phyloP scores from a whole-genome alignment of 2,888 invertebrate species.

The Troides helena region DNA sequence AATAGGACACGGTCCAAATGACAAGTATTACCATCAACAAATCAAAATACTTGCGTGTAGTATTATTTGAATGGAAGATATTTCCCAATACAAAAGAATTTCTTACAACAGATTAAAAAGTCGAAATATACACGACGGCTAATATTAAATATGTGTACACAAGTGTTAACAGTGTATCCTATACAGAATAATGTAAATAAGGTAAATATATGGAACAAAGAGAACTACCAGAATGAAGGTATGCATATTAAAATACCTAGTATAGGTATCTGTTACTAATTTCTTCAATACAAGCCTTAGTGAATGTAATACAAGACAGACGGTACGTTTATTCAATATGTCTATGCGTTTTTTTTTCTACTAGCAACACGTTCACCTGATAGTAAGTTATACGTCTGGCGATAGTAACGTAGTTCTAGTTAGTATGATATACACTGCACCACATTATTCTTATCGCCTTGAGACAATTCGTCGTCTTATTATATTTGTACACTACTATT shows the following conservation, averaged over 20 bases:
- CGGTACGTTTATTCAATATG: no score
- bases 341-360: no score
- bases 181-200: slow-evolving; percentile 3
- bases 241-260: slow-evolving; percentile 16
- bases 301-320: background rate
- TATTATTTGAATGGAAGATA: background rate
- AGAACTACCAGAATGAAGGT: slow-evolving; percentile 7
- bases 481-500: no score
- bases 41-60: background rate
- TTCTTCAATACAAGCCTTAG: background rate
- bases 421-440: no score
- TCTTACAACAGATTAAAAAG: slow-evolving; percentile 4
- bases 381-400: no score
- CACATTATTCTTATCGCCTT: no score
- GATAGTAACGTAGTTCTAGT: no score
- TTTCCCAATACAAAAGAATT: slow-evolving; percentile 12
- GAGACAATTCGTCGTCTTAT: no score
- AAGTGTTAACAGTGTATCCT: slow-evolving; percentile 28
- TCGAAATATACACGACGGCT: slow-evolving; percentile 24
- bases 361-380: no score
- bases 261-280: slow-evolving; percentile 9
- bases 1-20: background rate
- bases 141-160: slow-evolving; percentile 33
- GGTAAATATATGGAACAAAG: slow-evolving; percentile 9
- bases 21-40: background rate